Evolutionary conservation across 2,113 vertebrate genomes (phyloP).

Genomic region (western clawed frog (Xenopus tropicalis)): UCB_Xtro_10.0 CM004444.2:116919501-116920000

Average conservation of each 20-base stretch:
- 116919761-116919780: neutral
- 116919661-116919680: conserved; percentile 92
- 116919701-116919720: neutral
- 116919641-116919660: conserved; percentile 87
- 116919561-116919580: conserved; percentile 87
- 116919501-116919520: conserved; percentile 97
- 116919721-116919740: neutral
- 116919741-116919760: neutral
- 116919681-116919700: conserved; percentile 46
- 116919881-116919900: no score
- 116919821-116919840: no score
- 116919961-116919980: no score
- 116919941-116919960: no score
- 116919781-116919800: no score
- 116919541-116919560: conserved; percentile 95
- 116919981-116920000: no score
- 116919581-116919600: conserved; percentile 92
- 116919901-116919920: no score
- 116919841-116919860: no score
- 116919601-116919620: conserved; percentile 92
- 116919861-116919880: no score
- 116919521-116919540: conserved; percentile 93
- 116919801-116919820: no score
- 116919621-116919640: conserved; percentile 84
- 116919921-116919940: no score